Conservation (phyloP, 2,888 invertebrate genomes). For the Leptogaster cylindrica region DNA sequence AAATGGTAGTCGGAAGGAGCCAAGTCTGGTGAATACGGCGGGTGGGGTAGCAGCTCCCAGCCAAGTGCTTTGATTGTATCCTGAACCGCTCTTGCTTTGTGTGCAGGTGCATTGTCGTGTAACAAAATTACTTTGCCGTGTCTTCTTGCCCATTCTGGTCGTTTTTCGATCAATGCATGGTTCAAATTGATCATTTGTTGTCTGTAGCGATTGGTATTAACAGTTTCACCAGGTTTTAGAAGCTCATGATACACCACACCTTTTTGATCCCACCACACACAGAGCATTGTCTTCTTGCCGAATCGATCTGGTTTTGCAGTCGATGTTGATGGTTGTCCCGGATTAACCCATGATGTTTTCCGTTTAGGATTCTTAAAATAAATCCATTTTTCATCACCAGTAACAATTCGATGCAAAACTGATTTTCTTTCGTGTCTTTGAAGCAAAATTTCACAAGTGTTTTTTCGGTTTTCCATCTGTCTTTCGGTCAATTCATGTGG, state of each 20-base stretch:
- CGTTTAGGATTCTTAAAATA: background rate
- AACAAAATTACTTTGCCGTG: background rate
- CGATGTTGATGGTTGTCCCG: background rate
- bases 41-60: background rate
- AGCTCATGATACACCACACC: background rate
- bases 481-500: no score
- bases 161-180: background rate
- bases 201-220: background rate
- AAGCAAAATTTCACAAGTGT: no score
- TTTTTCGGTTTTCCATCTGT: no score
- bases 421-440: no score
- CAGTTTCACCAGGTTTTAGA: background rate
- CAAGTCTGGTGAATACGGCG: constrained; percentile 21
- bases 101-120: no score
- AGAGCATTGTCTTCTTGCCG: background rate
- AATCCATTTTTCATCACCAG: background rate
- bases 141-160: background rate
- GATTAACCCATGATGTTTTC: background rate
- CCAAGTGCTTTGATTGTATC: background rate
- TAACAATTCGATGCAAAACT: no score
- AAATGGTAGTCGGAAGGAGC: constrained; percentile 6
- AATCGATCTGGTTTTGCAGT: no score
- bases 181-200: constrained; percentile 7
- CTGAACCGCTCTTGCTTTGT: background rate
- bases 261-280: background rate